Base-by-base conservation (phyloP, 1,140 invertebrate genomes). In the Carposina sasakii region DNA sequence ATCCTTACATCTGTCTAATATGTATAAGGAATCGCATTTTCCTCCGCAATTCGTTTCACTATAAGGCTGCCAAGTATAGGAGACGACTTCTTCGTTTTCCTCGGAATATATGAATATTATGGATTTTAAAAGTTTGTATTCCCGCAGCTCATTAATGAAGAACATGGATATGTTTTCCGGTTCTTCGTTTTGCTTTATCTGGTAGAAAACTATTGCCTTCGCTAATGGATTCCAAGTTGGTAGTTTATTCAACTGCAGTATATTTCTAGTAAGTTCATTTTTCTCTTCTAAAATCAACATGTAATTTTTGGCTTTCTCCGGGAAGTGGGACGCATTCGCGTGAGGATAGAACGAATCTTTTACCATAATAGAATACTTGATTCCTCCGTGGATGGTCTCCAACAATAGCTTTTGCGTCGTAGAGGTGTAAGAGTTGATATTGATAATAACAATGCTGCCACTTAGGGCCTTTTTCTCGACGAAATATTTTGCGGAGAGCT, bases 281-380 rank as follows among this genome's bases (percentile, higher is more conserved):
- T 81, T 76, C 34, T 81, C 65, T 67, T 86, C 77, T 42, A 86
- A 68, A 63, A 86, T 76, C 65, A 86, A 66, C 75, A 86, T 76
- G 62, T 86, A 86, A 72, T 86, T 86, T 62, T 86, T 85, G 22
- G 85, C 85, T 66, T 85, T 85, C 66, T 86, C 85, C n/a, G 72
- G 77, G 48, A 86, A 86, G 67, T 85, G 83, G 3, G 85, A 83
- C 19, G 83, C 82, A 60, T 86, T 86, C 13, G 73, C 77, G 48
- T 86, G 85, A 21, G 54, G 62, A 33, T 72, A 76, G 37, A 67
- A 74, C 39, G 81, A 81, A 59, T 85, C 78, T 60, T 86, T 86
- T 54, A 81, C 74, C 85, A 86, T 85, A 39, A 86, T 68, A 19
- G 83, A 81, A 67, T 82, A 85, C 58, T 85, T 82, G 41, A 73